These are phyloP conservation scores for Elgaria multicarinata DNA, from an alignment of 2,113 vertebrate genomes.

Conservation along the genomic window DNA sequence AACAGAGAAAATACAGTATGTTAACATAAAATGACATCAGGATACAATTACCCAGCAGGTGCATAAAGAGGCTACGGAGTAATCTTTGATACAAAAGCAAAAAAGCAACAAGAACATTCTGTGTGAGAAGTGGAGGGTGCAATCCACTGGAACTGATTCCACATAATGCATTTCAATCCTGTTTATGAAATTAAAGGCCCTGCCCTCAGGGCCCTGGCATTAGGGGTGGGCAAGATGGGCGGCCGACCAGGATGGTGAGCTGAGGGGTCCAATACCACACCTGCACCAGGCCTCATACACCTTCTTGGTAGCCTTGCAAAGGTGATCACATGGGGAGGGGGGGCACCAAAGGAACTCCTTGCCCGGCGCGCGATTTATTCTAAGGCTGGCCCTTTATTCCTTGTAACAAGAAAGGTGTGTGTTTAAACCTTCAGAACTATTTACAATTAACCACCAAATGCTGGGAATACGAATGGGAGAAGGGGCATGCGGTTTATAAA, in stretches of 20 bases:
- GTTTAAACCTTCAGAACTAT: background rate
- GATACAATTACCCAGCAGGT: background rate
- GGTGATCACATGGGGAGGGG: too few species aligned
- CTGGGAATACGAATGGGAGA: background rate
- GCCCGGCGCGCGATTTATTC: too few species aligned
- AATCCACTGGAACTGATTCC: background rate
- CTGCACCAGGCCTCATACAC: too few species aligned
- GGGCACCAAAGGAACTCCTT: too few species aligned
- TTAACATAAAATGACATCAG: constrained; percentile 35
- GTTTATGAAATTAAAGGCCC: background rate
- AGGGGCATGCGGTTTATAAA: background rate
- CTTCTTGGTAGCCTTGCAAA: too few species aligned
- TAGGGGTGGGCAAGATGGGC: too few species aligned
- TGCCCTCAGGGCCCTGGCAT: too few species aligned
- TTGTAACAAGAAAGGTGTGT: background rate
- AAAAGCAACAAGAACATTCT: background rate
- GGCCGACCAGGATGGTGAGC: too few species aligned
- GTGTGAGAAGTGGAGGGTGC: background rate
- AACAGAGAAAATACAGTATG: constrained; percentile 48
- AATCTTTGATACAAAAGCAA: background rate
- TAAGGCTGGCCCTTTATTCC: too few species aligned
- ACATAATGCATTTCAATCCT: background rate
- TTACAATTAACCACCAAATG: background rate
- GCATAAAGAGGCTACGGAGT: background rate
- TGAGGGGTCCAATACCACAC: too few species aligned